Evolutionary conservation across 1,140 invertebrate genomes (phyloP), one percentile per base, ranked within the genome.

Genomic region (Coenobita brevimanus): DNA sequence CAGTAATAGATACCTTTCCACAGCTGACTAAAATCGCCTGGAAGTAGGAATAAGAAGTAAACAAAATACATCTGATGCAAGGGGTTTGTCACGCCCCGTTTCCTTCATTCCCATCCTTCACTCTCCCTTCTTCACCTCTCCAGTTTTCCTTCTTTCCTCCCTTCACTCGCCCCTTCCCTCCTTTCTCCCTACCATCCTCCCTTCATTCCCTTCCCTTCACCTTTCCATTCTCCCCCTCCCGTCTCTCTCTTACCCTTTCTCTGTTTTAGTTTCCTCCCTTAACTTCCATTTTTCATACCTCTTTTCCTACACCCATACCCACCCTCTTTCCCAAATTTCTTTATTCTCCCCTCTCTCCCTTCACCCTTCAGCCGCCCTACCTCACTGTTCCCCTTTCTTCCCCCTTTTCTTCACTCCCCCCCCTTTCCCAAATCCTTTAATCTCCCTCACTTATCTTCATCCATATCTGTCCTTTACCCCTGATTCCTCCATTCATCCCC

Each of bases 381-480:
- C n/a, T n/a, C n/a, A n/a, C n/a, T n/a, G n/a, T 64, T 64, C n/a
- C n/a, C 54, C 54, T 57, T 57, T 57, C 54, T 57, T 57, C 54
- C 54, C n/a, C 64, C 64, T 67, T n/a, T 8, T 67, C n/a, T 33
- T 67, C 64, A 6, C 30, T 33, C 21, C 6, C 30, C 69, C 13
- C 64, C 6, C 30, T 33, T 6, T 67, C 8, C 30, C n/a, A 8
- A 67, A 24, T n/a, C 21, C 30, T 6, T 33, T 67, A n/a, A 6
- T 6, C 13, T n/a, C n/a, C 54, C 10, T 57, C 54, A 10, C n/a
- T n/a, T n/a, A 13, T n/a, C 54, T 57, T n/a, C n/a, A 13, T n/a
- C 54, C n/a, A 10, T n/a, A 13, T n/a, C 54, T 57, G 13, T 10
- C n/a, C 54, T n/a, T 57, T n/a, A 10, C n/a, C 54, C 54, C n/a